These are phyloP conservation scores for Maccullochella peelii DNA, from an alignment of 2,113 vertebrate genomes.

Conservation along the genomic window DNA sequence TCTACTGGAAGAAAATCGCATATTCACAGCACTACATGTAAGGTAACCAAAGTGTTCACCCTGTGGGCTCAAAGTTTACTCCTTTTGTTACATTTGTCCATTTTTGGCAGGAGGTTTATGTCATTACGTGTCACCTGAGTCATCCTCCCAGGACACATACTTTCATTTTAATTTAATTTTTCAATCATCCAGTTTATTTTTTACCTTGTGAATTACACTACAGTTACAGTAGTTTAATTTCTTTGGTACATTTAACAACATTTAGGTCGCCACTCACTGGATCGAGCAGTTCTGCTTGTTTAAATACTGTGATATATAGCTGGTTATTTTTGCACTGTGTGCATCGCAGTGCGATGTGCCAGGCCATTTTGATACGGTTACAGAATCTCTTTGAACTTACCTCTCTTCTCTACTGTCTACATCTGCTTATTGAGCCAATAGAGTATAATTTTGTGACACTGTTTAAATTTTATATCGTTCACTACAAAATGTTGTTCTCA, in stretches of 20 bases:
- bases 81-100: constrained; percentile 30
- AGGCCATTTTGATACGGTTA: constrained; percentile 62
- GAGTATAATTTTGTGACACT: constrained; percentile 66
- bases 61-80: constrained; percentile 24
- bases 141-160: constrained; percentile 3
- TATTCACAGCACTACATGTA: constrained; percentile 4
- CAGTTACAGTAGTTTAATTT: constrained; percentile 8
- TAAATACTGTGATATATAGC: constrained; percentile 49
- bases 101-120: constrained; percentile 11
- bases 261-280: constrained; percentile 10
- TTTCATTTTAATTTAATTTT: constrained; percentile 15
- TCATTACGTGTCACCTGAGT: neutral
- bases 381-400: constrained; percentile 53
- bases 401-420: constrained; percentile 44
- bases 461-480: constrained; percentile 51
- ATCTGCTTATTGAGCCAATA: constrained; percentile 60
- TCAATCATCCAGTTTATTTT: constrained; percentile 16
- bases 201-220: constrained; percentile 18
- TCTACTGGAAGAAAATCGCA: neutral
- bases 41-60: constrained; percentile 24
- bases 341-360: constrained; percentile 52
- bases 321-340: constrained; percentile 61
- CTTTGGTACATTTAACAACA: neutral
- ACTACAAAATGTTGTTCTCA: constrained; percentile 37
- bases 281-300: constrained; percentile 13